Evolutionary conservation across 2,888 invertebrate species (phyloP), one percentile per base, ranked within the genome.

Genomic region (Phaonia tiefii): DNA sequence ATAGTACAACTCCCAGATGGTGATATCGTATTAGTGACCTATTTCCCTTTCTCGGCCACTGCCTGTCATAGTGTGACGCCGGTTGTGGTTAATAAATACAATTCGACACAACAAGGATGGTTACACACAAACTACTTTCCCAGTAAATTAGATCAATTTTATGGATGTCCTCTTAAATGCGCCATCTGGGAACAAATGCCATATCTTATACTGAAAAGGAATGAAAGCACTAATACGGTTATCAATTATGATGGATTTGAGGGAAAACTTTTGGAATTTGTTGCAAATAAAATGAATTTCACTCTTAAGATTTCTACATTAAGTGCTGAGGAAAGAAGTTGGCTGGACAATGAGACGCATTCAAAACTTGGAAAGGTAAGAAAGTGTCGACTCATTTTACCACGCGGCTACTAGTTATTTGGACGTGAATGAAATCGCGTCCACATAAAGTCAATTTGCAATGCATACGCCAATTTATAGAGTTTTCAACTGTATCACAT

Each of bases 121-220:
- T 56, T 26, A 0, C 10, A 22, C 0, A 71, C 66, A 0, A 75
- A 83, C 2, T 86, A 86, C 58, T 84, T 84, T 17, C 89, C 88
- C 0, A 1, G 22, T 2, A 89, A 88, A 25, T 13, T 88, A 54
- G 2, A 31, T 0, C 85, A 89, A 54, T 86, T 89, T 44, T 79
- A 85, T 51, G 86, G 88, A n/a, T 89, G 89, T 31, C 84, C 79
- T 0, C 4, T 89, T 15, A 82, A 80, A n/a, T 88, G 88, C 25
- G 89, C 88, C 66, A 88, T 87, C 0, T 88, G 87, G 87, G 83
- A 87, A 66, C 84, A 87, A 13, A 85, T 85, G 83, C 89, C 89
- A 2, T 89, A 88, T 71, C 60, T 89, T 26, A 83, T 82, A 11
- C 70, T 75, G 7, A 20, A 10, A 5, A 25, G 73, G 0, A 72